Evolutionary conservation across 2,113 vertebrate species (phyloP).

Genomic region (Dicerorhinus sumatrensis): DNA sequence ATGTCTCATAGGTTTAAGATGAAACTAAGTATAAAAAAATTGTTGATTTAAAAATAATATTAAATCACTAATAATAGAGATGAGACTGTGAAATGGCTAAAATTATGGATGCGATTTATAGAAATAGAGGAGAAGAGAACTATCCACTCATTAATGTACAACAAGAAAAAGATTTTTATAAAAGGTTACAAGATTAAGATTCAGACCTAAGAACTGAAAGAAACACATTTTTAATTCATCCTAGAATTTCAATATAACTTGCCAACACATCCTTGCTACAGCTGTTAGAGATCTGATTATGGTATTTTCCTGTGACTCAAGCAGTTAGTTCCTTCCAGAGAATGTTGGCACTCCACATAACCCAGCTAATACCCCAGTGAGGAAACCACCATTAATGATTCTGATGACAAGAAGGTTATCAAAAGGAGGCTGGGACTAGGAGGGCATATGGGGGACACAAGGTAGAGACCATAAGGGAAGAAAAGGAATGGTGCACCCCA

Average conservation of each 20-base stretch:
- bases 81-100: not conserved
- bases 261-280: slow-evolving; percentile 81
- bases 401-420: slow-evolving; percentile 76
- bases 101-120: not conserved
- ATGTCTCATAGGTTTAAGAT: not conserved
- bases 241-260: slow-evolving; percentile 82
- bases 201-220: not conserved
- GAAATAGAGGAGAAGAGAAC: not conserved
- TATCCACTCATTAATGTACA: not conserved
- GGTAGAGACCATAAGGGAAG: not conserved
- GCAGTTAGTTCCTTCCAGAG: slow-evolving; percentile 81
- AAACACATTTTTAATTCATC: slow-evolving; percentile 75
- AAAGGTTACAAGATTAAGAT: not conserved
- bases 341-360: slow-evolving; percentile 68
- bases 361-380: slow-evolving; percentile 51
- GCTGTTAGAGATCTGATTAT: slow-evolving; percentile 84
- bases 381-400: slow-evolving; percentile 70
- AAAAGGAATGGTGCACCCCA: not conserved
- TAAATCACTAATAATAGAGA: not conserved
- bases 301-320: slow-evolving; percentile 80
- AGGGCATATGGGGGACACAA: not conserved
- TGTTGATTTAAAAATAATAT: not conserved
- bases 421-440: slow-evolving; percentile 51
- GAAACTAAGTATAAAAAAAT: slow-evolving; percentile 4
- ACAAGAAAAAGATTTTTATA: not conserved